These are phyloP conservation scores for Takifugu flavidus DNA, from an alignment of 2,113 vertebrate genomes.

Conservation along the genomic window DNA sequence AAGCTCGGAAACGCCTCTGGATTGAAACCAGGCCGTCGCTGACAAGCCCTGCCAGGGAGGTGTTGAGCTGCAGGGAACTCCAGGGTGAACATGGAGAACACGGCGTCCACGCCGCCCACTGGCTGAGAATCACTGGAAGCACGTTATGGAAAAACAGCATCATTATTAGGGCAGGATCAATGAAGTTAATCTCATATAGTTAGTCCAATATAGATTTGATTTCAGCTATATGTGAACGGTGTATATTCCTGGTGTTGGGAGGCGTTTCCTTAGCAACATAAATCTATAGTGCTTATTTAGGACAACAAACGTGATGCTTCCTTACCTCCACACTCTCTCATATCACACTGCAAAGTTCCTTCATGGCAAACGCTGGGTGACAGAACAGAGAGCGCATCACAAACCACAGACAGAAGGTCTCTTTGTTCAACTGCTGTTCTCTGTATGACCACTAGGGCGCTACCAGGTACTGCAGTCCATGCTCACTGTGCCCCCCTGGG, in stretches of 20 bases:
- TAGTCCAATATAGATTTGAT: no score
- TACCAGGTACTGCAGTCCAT: constrained; percentile 86
- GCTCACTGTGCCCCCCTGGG: constrained; percentile 62
- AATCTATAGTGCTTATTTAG: no score
- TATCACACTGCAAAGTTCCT: constrained; percentile 78
- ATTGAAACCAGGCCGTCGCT: constrained; percentile 57
- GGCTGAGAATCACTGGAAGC: constrained; percentile 75
- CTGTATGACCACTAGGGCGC: constrained; percentile 35
- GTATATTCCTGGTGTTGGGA: no score
- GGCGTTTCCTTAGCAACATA: no score
- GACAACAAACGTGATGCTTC: neutral
- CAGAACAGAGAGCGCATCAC: neutral
- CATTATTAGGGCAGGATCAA: neutral
- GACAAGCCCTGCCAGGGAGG: neutral
- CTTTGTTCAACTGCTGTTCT: neutral
- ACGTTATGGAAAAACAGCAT: neutral
- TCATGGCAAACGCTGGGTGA: constrained; percentile 76
- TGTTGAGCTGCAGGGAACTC: constrained; percentile 8
- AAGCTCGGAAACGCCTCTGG: constrained; percentile 80
- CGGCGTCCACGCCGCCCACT: constrained; percentile 84
- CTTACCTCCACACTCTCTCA: constrained; percentile 80
- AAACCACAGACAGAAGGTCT: neutral
- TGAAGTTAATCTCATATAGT: no score
- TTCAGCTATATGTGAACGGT: no score
- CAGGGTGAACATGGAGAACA: constrained; percentile 78